Evolutionary conservation across 2,797 vertebrate species (phyloP).

Genomic region (Pangasius macronema): DNA sequence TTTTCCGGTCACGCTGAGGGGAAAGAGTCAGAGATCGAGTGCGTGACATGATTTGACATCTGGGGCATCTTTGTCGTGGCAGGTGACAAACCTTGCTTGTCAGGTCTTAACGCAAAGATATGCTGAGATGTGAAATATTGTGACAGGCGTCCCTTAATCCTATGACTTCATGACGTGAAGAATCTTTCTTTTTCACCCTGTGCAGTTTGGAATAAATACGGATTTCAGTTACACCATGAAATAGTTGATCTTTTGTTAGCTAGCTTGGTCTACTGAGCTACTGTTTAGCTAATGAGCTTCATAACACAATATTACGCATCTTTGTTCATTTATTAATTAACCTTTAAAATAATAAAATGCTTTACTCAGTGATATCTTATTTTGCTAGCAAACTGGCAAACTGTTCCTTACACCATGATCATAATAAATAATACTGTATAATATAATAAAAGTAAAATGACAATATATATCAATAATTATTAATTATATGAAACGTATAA

Average conservation of each 20-base stretch:
- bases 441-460: too few species aligned
- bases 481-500: too few species aligned
- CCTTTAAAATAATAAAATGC: too few species aligned
- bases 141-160: not conserved
- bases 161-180: not conserved
- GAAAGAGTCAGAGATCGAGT: slow-evolving; percentile 1
- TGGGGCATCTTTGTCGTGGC: not conserved
- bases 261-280: not conserved
- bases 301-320: not conserved
- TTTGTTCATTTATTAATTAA: not conserved
- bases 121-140: not conserved
- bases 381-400: too few species aligned
- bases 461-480: too few species aligned
- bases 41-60: not conserved
- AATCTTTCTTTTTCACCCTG: not conserved
- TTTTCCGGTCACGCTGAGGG: not conserved
- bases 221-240: not conserved
- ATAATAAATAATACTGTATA: too few species aligned
- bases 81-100: not conserved
- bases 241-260: not conserved
- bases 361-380: too few species aligned
- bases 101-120: not conserved
- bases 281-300: not conserved
- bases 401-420: too few species aligned
- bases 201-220: not conserved